Base-by-base conservation (phyloP, 2,888 invertebrate species). In the Schizaphis graminum region DNA sequence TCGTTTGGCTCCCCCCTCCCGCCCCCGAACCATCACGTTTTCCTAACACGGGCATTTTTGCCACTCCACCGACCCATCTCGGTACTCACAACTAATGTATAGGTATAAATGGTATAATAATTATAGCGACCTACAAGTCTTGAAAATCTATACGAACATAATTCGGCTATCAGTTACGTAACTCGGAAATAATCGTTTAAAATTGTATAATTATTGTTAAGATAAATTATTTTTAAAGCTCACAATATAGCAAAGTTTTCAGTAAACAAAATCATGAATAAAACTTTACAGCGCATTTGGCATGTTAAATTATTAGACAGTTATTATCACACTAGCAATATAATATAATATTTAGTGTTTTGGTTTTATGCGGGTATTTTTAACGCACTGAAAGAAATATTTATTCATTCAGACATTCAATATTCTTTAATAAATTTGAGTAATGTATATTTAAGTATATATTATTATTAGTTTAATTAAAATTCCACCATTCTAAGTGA, bases 391-490 rank as follows among this genome's bases (percentile, higher is more conserved):
- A 35, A 21, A 11, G 77, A 35, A 77, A 35, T 77, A 67, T 67
- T 67, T n/a, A n/a, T 67, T n/a, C 67, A 67, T n/a, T 16, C 16
- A n/a, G n/a, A 67, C 35, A 35, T 35, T 8, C 21, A 35, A 77
- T 77, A 77, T 77, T 8, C 8, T 77, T 77, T 77, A 35, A 77
- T 77, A 77, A 21, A 21, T 35, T 35, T 35, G 35, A 35, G 21
- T 41, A 21, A 77, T 77, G 35, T 77, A 21, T 77, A 35, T 21
- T 77, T 35, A 77, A 77, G 77, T 35, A 21, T 35, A 77, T 86
- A 90, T 90, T n/a, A 90, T 47, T 61, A 90, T 49, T 67, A 21
- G 10, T 90, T 90, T 90, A 90, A 90, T 90, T 61, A 35, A 90
- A 67, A 90, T 90, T 49, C n/a, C 44, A 67, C n/a, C 21, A 24